A percentile compares a stretch with the other conserved stretches of the same genome.
Evolutionary conservation across 1,140 invertebrate genomes (phyloP).

Genomic region (Hirudo medicinalis): DNA sequence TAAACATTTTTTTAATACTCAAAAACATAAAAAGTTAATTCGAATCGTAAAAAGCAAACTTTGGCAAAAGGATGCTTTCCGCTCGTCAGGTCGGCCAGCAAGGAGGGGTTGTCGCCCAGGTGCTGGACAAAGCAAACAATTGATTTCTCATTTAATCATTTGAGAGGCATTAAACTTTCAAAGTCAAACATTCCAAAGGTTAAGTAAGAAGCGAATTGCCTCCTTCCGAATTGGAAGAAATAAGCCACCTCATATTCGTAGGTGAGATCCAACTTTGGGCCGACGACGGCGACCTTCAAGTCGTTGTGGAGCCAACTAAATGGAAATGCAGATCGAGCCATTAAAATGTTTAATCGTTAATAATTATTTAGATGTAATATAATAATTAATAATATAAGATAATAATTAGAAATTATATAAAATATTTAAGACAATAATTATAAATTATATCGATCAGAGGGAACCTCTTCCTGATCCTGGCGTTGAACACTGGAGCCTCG

Average conservation of each 20-base stretch:
- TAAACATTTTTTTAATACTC: too few relatives aligned
- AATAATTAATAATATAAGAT: too few relatives aligned
- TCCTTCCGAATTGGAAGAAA: too few relatives aligned
- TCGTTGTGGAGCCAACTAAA: conserved; percentile 45
- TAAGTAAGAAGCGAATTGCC: too few relatives aligned
- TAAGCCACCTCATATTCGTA: conserved; percentile 68
- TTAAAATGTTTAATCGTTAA: too few relatives aligned
- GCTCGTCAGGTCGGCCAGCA: conserved; percentile 58
- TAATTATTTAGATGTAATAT: too few relatives aligned
- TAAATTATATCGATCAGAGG: too few relatives aligned
- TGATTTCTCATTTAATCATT: conserved; percentile 7
- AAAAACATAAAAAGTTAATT: neutral
- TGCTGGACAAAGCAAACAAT: conserved; percentile 47
- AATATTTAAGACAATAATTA: too few relatives aligned
- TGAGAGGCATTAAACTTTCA: too few relatives aligned
- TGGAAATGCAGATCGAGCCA: neutral
- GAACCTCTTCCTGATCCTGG: conserved; percentile 81
- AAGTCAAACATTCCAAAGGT: too few relatives aligned
- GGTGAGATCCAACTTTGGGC: conserved; percentile 78
- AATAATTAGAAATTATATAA: too few relatives aligned
- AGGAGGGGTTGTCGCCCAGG: conserved; percentile 60
- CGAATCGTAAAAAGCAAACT: conserved; percentile 25
- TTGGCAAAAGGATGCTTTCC: conserved; percentile 62
- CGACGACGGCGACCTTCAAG: conserved; percentile 57
- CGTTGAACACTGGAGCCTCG: conserved; percentile 93